Conservation (phyloP, 1,140 invertebrate species). For the Nixonia krombeini region DNA sequence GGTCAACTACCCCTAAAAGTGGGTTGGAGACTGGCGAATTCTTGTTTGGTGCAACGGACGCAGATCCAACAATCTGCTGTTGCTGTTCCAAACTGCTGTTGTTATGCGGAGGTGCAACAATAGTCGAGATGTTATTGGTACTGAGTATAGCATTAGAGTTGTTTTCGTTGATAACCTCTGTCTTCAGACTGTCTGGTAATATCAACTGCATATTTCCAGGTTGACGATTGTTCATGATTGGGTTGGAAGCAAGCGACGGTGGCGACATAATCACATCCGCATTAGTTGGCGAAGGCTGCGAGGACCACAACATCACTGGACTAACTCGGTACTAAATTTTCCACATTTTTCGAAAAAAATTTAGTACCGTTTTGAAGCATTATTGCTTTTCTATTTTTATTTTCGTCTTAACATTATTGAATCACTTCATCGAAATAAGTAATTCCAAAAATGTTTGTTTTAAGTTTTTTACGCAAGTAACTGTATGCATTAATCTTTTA, state of each 20-base stretch:
- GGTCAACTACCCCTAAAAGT: conserved; percentile 63
- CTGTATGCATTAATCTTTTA: neutral
- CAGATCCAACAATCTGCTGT: too few species aligned
- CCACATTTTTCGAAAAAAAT: conserved; percentile 1
- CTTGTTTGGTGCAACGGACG: conserved; percentile 52
- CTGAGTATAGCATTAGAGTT: conserved; percentile 75
- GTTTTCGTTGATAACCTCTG: conserved; percentile 80
- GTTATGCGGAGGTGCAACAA: conserved; percentile 47
- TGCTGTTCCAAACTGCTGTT: too few species aligned
- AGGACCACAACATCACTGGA: conserved; percentile 64
- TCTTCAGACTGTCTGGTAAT: conserved; percentile 75
- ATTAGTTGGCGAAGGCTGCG: conserved; percentile 44
- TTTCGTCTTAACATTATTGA: conserved; percentile 14
- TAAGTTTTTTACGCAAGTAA: neutral
- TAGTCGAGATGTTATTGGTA: conserved; percentile 28
- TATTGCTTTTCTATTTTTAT: conserved; percentile 20
- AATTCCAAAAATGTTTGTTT: neutral
- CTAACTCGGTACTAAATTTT: conserved; percentile 42
- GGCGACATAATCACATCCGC: conserved; percentile 69
- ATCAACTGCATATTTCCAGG: conserved; percentile 68
- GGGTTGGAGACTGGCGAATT: conserved; percentile 59
- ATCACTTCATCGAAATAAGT: neutral
- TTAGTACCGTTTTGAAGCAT: too few species aligned
- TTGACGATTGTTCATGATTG: conserved; percentile 57
- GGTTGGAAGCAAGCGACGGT: conserved; percentile 58